Conservation (phyloP, 2,113 vertebrate genomes). For the Sapajus apella region DNA sequence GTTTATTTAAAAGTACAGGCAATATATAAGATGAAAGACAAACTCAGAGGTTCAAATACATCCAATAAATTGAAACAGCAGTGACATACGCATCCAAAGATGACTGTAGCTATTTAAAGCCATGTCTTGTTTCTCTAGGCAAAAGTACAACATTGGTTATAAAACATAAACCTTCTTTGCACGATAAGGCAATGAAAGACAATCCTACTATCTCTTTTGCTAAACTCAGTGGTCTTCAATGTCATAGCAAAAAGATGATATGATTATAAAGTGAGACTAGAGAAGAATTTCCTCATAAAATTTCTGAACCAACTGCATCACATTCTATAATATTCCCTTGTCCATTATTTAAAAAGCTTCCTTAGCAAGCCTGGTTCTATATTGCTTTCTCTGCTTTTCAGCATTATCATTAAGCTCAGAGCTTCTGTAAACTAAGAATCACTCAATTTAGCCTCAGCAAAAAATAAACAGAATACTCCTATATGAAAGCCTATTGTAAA, state of each 20-base stretch:
- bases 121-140: neutral
- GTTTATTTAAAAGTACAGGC: slow-evolving; percentile 56
- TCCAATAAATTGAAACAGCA: neutral
- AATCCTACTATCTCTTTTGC: neutral
- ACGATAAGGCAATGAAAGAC: neutral
- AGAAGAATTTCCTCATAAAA: neutral
- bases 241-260: neutral
- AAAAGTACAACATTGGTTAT: neutral
- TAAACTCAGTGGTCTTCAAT: neutral
- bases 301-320: neutral
- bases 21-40: slow-evolving; percentile 22
- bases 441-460: neutral
- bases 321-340: neutral
- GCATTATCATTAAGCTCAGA: neutral
- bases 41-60: neutral
- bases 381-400: neutral
- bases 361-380: neutral
- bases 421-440: neutral
- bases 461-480: neutral
- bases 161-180: neutral
- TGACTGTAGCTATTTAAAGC: neutral
- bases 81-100: neutral
- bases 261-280: neutral
- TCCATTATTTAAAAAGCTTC: neutral
- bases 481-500: neutral